Evolutionary conservation across 2,113 vertebrate species (phyloP), one percentile per base, ranked within the genome.

Genomic region (Aspidoscelis tigris): DNA sequence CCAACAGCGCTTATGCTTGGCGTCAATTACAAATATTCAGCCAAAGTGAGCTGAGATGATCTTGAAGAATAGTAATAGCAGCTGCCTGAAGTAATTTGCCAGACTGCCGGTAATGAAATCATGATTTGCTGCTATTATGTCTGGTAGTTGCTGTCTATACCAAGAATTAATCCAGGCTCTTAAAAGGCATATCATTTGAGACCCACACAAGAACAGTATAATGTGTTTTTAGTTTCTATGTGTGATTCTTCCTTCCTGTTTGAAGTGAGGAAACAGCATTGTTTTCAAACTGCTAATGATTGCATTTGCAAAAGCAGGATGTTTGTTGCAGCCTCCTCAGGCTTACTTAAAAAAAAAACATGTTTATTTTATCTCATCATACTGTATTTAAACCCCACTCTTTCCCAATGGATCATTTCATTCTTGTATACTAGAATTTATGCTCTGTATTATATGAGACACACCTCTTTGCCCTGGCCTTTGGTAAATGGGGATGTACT

Each of bases 61-160:
- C 78, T 85, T 61, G 64, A 76, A 83, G 78, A 86, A 55, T 90
- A 84, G 74, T 0, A 4, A 0, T 81, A 70, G 69, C 0, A 0
- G 22, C 41, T 92, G 84, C 69, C 41, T 78, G 33, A 85, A 84
- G 78, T 44, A 68, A 71, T 55, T 88, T 55, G 87, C 87, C 69
- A 77, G 4, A 24, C 14, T 82, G 43, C 64, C 7, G 47, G 85
- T 79, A 86, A 86, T 65, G 20, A 88, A 90, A 41, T 86, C 58
- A 0, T 84, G 58, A 0, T 0, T 86, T 47, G 39, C 73, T 88
- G 20, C 82, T 90, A 50, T 53, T 71, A 43, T 87, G 7, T 85
- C 74, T 84, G 20, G 43, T 73, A 2, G n/a, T 83, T 68, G 82
- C 39, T 85, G 77, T 84, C 61, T 88, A 39, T n/a, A 41, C 78